phyloP scores from a whole-genome alignment of 2,888 invertebrate genomes.

The Pristionchus exspectatus region DNA sequence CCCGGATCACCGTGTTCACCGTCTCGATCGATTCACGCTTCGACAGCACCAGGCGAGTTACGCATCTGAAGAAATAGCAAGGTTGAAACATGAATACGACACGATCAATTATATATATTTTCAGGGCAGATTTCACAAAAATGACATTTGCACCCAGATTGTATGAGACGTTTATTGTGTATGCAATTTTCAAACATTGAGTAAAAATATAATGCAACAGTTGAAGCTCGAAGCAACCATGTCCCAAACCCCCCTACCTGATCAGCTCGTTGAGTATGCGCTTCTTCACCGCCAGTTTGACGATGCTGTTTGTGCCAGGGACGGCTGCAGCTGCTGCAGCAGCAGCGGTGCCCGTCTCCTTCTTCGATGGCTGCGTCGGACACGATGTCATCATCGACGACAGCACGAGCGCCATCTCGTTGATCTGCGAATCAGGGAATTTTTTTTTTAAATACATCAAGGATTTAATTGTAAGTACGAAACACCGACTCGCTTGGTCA shows the following conservation, averaged over 20 bases:
- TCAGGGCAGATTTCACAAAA: too few relatives aligned
- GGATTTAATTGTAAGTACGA: too few relatives aligned
- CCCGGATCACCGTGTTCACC: constrained; percentile 67
- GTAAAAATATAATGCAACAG: neutral
- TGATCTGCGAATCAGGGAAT: constrained; percentile 28
- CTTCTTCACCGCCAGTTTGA: constrained; percentile 68
- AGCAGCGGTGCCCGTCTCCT: neutral
- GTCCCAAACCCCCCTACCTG: constrained; percentile 55
- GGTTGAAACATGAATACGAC: neutral
- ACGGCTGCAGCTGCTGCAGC: constrained; percentile 34
- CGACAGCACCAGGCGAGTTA: constrained; percentile 61
- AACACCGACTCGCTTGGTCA: too few relatives aligned
- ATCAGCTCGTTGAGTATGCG: constrained; percentile 68
- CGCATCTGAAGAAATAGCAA: neutral
- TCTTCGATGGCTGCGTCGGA: neutral
- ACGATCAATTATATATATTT: too few relatives aligned
- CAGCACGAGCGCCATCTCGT: constrained; percentile 25
- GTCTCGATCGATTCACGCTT: constrained; percentile 66
- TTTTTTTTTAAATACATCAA: too few relatives aligned
- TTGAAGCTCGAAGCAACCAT: neutral
- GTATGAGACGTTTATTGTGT: too few relatives aligned
- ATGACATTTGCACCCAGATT: too few relatives aligned
- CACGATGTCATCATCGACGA: constrained; percentile 44
- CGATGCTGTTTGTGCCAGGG: constrained; percentile 54
- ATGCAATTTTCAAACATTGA: too few relatives aligned